Evolutionary conservation across 2,888 invertebrate species (phyloP).

Genomic region (Stomorhina lunata): DNA sequence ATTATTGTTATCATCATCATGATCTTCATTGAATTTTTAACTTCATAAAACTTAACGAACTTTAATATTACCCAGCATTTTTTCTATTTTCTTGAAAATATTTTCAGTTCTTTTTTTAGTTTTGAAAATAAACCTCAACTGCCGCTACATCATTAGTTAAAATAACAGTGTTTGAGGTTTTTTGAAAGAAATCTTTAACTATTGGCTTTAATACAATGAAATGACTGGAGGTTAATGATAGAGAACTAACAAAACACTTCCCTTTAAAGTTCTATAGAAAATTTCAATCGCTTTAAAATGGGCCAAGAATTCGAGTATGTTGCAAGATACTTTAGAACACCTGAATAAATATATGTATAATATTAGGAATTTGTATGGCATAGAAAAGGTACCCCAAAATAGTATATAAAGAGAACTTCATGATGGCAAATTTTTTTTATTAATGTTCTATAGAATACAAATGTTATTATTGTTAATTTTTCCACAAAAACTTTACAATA

Average conservation of each 20-base stretch:
- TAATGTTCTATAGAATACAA: too few relatives aligned
- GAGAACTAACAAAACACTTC: constrained; percentile 2
- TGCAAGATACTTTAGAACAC: not conserved
- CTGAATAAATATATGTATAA: not conserved
- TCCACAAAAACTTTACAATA: too few relatives aligned
- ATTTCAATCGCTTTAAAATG: too few relatives aligned
- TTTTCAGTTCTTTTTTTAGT: not conserved
- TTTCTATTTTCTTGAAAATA: not conserved
- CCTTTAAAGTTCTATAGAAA: not conserved
- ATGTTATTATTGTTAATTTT: too few relatives aligned
- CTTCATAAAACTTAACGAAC: constrained; percentile 40
- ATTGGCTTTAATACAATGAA: constrained; percentile 2
- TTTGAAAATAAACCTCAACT: constrained; percentile 18
- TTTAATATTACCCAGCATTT: constrained; percentile 33
- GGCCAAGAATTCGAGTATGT: not conserved
- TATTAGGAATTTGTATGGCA: not conserved
- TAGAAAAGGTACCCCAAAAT: too few relatives aligned
- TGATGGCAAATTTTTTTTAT: too few relatives aligned
- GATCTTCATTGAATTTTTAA: constrained; percentile 36
- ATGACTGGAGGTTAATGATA: not conserved
- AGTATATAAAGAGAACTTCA: too few relatives aligned
- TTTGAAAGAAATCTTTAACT: constrained; percentile 11
- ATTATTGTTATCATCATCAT: constrained; percentile 30
- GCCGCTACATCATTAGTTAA: constrained; percentile 52
- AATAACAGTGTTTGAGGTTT: constrained; percentile 40